Evolutionary conservation across 2,113 vertebrate species (phyloP).

Genomic region (Circaetus gallicus): DNA sequence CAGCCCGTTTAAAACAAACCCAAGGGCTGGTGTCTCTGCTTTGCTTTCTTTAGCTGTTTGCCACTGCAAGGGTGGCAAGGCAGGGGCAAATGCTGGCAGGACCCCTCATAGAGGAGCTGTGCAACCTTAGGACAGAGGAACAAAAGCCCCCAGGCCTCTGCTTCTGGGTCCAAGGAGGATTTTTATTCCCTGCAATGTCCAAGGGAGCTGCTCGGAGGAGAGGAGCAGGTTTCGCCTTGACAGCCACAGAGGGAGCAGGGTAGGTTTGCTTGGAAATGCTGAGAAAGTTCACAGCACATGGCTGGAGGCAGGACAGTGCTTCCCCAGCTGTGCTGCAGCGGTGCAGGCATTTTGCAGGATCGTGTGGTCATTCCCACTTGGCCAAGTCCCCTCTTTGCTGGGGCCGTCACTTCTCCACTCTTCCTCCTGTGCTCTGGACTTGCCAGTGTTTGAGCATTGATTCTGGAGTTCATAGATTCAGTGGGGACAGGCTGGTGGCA

Average conservation of each 20-base stretch:
- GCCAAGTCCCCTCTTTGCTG: background rate
- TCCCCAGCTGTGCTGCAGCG: background rate
- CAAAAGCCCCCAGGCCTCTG: background rate
- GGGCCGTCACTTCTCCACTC: background rate
- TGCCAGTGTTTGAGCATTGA: background rate
- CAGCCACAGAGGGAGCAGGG: fast-evolving
- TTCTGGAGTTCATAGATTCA: background rate
- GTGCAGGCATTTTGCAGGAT: background rate
- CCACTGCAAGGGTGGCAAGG: background rate
- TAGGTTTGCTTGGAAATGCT: background rate
- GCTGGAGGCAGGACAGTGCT: background rate
- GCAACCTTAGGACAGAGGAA: background rate
- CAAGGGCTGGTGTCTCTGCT: background rate
- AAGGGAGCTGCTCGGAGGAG: background rate
- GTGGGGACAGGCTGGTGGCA: background rate
- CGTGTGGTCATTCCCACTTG: background rate
- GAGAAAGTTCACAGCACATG: fast-evolving
- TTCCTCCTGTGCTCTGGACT: background rate
- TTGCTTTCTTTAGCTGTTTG: background rate
- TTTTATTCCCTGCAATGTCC: background rate
- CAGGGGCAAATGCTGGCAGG: background rate
- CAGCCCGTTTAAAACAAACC: background rate
- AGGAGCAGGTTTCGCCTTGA: background rate
- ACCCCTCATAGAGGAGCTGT: background rate
- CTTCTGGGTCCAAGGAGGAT: background rate